Conservation (phyloP, 1,140 invertebrate species). For the Agrypnia vestita region DNA sequence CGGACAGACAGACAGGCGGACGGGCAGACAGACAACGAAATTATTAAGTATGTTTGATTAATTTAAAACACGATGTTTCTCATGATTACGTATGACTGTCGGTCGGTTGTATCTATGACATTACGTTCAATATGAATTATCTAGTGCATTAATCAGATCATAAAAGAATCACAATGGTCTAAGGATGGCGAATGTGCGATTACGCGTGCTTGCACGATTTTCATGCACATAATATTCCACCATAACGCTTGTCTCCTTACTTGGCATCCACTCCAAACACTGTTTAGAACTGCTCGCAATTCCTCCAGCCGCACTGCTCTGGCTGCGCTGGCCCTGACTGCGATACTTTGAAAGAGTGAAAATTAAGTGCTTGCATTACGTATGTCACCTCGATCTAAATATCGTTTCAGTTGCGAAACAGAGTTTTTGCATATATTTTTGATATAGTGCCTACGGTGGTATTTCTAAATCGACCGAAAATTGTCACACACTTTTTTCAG, state of each 20-base stretch:
- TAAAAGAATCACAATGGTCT: too few relatives aligned
- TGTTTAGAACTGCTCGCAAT: constrained; percentile 4
- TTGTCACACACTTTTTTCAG: not conserved
- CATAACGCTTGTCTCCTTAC: not conserved
- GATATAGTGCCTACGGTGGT: not conserved
- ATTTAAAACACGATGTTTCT: too few relatives aligned
- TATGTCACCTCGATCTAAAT: constrained; percentile 45
- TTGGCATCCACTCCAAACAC: constrained; percentile 11
- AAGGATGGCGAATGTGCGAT: too few relatives aligned
- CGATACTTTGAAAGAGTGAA: constrained; percentile 44
- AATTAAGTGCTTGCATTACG: constrained; percentile 11
- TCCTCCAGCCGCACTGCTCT: not conserved
- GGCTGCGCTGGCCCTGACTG: constrained; percentile 17
- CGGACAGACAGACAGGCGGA: too few relatives aligned
- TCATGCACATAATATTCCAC: too few relatives aligned
- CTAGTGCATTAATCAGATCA: too few relatives aligned
- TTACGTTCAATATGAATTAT: too few relatives aligned
- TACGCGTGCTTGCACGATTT: too few relatives aligned
- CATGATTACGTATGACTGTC: too few relatives aligned
- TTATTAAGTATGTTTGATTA: too few relatives aligned
- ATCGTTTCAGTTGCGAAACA: constrained; percentile 36
- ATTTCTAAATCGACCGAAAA: constrained; percentile 15
- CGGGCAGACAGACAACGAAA: too few relatives aligned
- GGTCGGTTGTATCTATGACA: too few relatives aligned
- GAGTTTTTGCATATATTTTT: constrained; percentile 24